Evolutionary conservation across 1,140 invertebrate genomes (phyloP).

Genomic region (Oscheius sp.): DNA sequence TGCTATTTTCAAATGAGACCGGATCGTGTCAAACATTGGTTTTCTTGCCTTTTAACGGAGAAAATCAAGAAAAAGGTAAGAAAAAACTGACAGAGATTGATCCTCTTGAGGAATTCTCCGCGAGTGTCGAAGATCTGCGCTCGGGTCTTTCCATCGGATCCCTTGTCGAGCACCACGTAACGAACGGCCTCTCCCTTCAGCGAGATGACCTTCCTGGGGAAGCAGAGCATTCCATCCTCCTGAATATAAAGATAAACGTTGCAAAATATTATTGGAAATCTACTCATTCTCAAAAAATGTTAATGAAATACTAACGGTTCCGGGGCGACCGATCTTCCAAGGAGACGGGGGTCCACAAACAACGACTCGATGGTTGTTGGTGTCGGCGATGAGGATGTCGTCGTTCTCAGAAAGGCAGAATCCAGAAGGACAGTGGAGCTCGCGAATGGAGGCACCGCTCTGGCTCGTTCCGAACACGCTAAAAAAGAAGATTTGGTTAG

Average conservation of each 20-base stretch:
- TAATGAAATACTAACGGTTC: conserved; percentile 20
- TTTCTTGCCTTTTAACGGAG: too few species aligned
- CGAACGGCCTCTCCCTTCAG: conserved; percentile 49
- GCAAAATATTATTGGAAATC: not conserved
- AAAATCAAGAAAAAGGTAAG: not conserved
- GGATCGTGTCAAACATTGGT: too few species aligned
- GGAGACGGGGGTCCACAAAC: conserved; percentile 30
- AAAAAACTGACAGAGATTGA: conserved; percentile 64
- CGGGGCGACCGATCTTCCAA: conserved; percentile 63
- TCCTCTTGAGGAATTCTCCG: conserved; percentile 78
- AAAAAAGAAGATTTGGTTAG: conserved; percentile 63
- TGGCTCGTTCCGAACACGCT: conserved; percentile 72
- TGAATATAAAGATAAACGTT: conserved; percentile 63
- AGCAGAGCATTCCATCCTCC: conserved; percentile 92
- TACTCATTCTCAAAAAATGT: not conserved
- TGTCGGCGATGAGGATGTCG: conserved; percentile 87
- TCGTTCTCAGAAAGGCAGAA: conserved; percentile 89
- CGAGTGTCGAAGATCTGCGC: conserved; percentile 82
- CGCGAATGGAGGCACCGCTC: conserved; percentile 77
- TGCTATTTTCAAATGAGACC: too few species aligned
- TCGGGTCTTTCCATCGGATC: conserved; percentile 78
- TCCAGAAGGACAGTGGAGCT: conserved; percentile 93
- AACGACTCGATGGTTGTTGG: conserved; percentile 85
- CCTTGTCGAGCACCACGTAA: conserved; percentile 91
- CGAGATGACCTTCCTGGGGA: conserved; percentile 75